phyloP scores from a whole-genome alignment of 1,140 invertebrate species.

The Anthonomus grandis region DNA sequence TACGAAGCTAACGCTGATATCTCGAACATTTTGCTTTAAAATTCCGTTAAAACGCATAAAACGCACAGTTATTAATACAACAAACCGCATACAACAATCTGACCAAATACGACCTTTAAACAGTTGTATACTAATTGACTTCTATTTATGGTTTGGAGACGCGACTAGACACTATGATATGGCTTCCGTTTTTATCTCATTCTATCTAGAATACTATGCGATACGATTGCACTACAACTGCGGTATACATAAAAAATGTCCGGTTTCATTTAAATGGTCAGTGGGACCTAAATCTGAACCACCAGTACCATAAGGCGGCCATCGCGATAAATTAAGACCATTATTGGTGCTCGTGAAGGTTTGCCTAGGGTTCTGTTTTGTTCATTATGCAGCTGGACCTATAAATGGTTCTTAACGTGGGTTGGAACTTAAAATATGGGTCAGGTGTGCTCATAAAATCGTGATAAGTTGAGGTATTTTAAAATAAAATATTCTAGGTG shows the following conservation, averaged over 20 bases:
- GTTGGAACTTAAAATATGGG: too few relatives aligned
- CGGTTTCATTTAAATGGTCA: slow-evolving; percentile 20
- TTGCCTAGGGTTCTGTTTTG: neutral
- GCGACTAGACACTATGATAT: slow-evolving; percentile 17
- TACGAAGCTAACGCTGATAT: too few relatives aligned
- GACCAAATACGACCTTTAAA: slow-evolving; percentile 24
- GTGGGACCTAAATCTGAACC: slow-evolving; percentile 16
- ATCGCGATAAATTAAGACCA: slow-evolving; percentile 1
- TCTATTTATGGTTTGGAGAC: slow-evolving; percentile 14
- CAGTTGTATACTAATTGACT: slow-evolving; percentile 22
- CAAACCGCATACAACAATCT: slow-evolving; percentile 14
- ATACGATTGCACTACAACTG: neutral
- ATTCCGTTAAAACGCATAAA: slow-evolving; percentile 24
- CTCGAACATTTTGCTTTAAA: slow-evolving; percentile 11
- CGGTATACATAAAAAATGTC: slow-evolving; percentile 10
- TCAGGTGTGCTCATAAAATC: too few relatives aligned
- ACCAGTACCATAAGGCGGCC: slow-evolving; percentile 5
- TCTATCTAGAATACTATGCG: slow-evolving; percentile 9
- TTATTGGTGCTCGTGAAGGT: neutral
- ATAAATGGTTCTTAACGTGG: too few relatives aligned
- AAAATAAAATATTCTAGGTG: too few relatives aligned
- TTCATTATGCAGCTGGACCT: too few relatives aligned
- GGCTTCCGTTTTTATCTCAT: slow-evolving; percentile 20
- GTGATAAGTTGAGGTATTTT: too few relatives aligned
- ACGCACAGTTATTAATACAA: slow-evolving; percentile 17